Conservation (phyloP, 2,113 vertebrate genomes). For the Ovis canadensis region DNA sequence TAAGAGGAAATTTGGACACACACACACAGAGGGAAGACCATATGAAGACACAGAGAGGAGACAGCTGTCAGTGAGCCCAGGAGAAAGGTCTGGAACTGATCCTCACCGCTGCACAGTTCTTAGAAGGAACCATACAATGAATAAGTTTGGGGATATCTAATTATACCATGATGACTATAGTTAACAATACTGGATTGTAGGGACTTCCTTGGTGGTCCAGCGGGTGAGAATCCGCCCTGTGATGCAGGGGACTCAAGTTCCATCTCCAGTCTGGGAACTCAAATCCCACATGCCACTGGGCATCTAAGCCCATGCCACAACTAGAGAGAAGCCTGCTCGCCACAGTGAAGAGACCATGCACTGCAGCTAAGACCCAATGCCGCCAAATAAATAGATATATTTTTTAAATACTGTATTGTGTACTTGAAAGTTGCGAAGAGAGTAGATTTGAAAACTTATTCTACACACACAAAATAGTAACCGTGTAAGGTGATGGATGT, state of each 20-base stretch:
- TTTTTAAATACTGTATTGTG: not conserved
- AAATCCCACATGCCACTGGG: not conserved
- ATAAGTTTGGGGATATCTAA: not conserved
- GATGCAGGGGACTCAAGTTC: not conserved
- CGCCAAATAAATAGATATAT: not conserved
- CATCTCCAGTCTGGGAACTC: not conserved
- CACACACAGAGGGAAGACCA: not conserved
- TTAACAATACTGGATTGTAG: not conserved
- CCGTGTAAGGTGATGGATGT: not conserved
- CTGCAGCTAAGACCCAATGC: not conserved
- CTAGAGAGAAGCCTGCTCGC: not conserved
- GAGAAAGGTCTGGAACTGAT: not conserved
- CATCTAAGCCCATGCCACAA: not conserved
- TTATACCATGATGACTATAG: not conserved
- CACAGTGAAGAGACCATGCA: not conserved
- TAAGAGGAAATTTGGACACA: not conserved
- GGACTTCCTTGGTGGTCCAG: not conserved
- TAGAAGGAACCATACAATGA: not conserved
- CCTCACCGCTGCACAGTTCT: not conserved
- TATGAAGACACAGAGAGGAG: not conserved
- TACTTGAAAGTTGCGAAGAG: not conserved
- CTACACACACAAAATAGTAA: not conserved
- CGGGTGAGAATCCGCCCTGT: rapidly evolving
- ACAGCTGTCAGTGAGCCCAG: rapidly evolving
- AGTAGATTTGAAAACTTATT: not conserved